These are phyloP conservation scores for Acleris holmiana DNA, from an alignment of 2,888 invertebrate species.

Conservation along the genomic window DNA sequence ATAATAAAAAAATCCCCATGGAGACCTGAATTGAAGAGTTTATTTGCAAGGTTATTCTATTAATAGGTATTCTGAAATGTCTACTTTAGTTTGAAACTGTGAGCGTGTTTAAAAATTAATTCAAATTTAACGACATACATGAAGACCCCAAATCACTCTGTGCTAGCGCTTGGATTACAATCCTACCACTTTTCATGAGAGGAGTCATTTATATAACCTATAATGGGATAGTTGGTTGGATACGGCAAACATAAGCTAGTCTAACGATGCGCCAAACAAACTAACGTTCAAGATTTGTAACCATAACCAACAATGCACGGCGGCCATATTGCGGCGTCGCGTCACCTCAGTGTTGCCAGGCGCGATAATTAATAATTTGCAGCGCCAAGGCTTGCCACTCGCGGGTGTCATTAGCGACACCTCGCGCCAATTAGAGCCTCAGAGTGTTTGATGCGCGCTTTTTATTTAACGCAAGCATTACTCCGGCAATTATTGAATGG, in stretches of 20 bases:
- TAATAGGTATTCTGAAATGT: too few species aligned
- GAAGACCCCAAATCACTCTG: too few species aligned
- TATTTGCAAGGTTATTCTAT: too few species aligned
- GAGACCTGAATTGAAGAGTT: too few species aligned
- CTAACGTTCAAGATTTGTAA: conserved; percentile 23
- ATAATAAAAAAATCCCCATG: too few species aligned
- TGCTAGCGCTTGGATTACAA: too few species aligned
- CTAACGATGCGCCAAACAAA: conserved; percentile 11
- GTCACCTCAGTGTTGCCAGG: conserved; percentile 76
- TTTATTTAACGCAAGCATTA: conserved; percentile 80
- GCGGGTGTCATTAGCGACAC: conserved; percentile 81
- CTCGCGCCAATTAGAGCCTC: conserved; percentile 80
- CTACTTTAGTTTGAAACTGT: too few species aligned
- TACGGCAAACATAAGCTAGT: not conserved
- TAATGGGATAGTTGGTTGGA: too few species aligned
- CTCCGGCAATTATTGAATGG: conserved; percentile 80
- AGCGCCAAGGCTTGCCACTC: conserved; percentile 64
- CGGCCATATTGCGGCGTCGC: conserved; percentile 73
- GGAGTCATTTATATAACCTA: too few species aligned
- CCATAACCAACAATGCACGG: conserved; percentile 65
- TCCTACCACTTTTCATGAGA: too few species aligned
- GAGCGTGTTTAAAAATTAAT: too few species aligned
- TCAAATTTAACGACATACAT: too few species aligned
- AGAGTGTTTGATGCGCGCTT: conserved; percentile 79
- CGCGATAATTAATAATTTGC: conserved; percentile 83